These are phyloP conservation scores for Tipula vernalis DNA, from an alignment of 2,888 invertebrate species.

Conservation along the genomic window DNA sequence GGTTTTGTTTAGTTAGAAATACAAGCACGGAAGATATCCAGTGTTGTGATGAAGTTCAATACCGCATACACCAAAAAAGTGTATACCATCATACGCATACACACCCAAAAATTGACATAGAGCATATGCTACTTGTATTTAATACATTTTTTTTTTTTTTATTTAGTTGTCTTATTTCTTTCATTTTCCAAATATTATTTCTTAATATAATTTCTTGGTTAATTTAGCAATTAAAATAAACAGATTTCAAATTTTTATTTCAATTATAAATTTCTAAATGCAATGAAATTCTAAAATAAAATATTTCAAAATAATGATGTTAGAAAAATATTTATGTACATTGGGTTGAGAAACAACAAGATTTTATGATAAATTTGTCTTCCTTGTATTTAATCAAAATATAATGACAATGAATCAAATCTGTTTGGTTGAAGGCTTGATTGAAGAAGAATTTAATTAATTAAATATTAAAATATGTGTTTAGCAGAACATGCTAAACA, in stretches of 20 bases:
- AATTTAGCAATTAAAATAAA: constrained; percentile 4
- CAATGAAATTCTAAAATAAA: background rate
- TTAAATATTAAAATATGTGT: background rate
- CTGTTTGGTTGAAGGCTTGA: background rate
- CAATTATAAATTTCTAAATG: background rate
- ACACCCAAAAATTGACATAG: background rate
- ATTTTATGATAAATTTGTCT: background rate
- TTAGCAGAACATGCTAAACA: background rate
- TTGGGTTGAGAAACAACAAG: background rate
- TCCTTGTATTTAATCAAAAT: background rate
- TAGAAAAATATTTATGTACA: background rate
- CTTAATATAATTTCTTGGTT: background rate
- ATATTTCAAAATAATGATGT: background rate
- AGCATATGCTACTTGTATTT: background rate
- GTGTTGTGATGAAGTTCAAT: background rate
- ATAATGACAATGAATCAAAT: background rate
- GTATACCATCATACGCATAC: background rate
- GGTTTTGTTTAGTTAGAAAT: background rate
- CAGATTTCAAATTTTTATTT: background rate
- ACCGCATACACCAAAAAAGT: background rate
- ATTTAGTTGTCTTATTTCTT: background rate
- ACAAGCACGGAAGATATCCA: background rate
- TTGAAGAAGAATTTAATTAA: background rate
- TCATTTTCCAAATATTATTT: background rate
- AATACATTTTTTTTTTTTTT: background rate